Evolutionary conservation across 2,888 invertebrate species (phyloP).

Genomic region (Lasioglossum vierecki): DNA sequence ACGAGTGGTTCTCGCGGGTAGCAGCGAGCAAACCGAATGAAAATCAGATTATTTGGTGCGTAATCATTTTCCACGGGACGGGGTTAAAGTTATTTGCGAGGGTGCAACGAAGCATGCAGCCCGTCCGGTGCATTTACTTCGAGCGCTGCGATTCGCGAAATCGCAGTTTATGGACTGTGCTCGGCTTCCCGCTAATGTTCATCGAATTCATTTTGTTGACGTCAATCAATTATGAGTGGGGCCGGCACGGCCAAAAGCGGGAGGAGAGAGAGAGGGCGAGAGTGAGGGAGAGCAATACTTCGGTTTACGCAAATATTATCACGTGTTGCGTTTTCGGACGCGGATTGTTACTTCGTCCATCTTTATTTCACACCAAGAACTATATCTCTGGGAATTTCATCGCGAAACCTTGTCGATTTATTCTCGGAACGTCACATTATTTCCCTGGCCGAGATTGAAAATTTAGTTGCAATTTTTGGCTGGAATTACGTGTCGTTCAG

Average conservation of each 20-base stretch:
- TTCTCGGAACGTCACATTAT: neutral
- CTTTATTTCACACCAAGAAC: neutral
- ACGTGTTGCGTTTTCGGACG: slow-evolving; percentile 38
- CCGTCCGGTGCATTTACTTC: slow-evolving; percentile 62
- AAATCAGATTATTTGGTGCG: slow-evolving; percentile 67
- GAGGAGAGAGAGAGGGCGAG: neutral
- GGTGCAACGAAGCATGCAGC: slow-evolving; percentile 59
- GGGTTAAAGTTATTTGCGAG: slow-evolving; percentile 68
- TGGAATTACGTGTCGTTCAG: neutral
- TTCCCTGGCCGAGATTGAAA: neutral
- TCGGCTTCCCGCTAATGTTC: slow-evolving; percentile 65
- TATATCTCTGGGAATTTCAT: neutral
- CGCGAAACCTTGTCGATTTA: neutral
- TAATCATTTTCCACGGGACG: slow-evolving; percentile 62
- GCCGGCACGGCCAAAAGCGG: neutral
- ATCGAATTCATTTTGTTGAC: slow-evolving; percentile 70
- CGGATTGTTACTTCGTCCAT: neutral
- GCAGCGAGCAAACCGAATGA: slow-evolving; percentile 47
- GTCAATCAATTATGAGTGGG: slow-evolving; percentile 66
- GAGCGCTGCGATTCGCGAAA: slow-evolving; percentile 66
- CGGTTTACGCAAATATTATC: slow-evolving; percentile 28
- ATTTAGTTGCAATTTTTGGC: neutral
- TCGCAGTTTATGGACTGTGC: slow-evolving; percentile 69
- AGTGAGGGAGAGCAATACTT: slow-evolving; percentile 20
- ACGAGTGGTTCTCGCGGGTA: slow-evolving; percentile 24